Conservation (phyloP, 2,888 invertebrate species). For the Villa cingulata region DNA sequence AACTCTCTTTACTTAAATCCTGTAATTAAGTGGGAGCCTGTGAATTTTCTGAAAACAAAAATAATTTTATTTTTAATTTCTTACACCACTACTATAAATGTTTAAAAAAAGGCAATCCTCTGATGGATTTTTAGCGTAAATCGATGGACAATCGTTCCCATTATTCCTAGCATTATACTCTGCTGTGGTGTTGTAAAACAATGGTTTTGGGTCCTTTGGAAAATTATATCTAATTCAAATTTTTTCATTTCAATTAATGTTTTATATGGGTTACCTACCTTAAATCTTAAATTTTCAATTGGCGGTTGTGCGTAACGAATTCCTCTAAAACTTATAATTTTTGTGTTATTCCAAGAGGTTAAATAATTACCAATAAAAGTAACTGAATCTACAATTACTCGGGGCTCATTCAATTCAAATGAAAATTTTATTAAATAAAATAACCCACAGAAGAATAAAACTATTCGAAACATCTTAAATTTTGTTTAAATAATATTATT, state of each 20-base stretch:
- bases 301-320: slow-evolving; percentile 33
- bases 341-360: slow-evolving; percentile 15
- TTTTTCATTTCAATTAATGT: not conserved
- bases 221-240: not conserved
- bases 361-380: slow-evolving; percentile 1
- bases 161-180: slow-evolving; percentile 35
- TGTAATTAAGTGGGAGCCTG: too few relatives aligned
- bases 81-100: slow-evolving; percentile 35
- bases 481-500: too few relatives aligned
- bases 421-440: not conserved
- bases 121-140: slow-evolving; percentile 26
- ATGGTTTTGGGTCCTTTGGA: slow-evolving; percentile 3
- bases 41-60: too few relatives aligned
- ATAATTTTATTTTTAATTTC: not conserved
- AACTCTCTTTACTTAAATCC: not conserved
- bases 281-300: slow-evolving; percentile 29
- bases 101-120: slow-evolving; percentile 44
- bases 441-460: not conserved
- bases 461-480: not conserved
- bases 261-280: slow-evolving; percentile 10
- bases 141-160: slow-evolving; percentile 39
- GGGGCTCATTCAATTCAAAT: not conserved
- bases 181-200: not conserved
- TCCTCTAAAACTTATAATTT: slow-evolving; percentile 24
- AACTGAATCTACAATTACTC: not conserved